These are phyloP conservation scores for Chrysomallon squamiferum DNA, from an alignment of 1,140 invertebrate genomes.

Conservation along the genomic window DNA sequence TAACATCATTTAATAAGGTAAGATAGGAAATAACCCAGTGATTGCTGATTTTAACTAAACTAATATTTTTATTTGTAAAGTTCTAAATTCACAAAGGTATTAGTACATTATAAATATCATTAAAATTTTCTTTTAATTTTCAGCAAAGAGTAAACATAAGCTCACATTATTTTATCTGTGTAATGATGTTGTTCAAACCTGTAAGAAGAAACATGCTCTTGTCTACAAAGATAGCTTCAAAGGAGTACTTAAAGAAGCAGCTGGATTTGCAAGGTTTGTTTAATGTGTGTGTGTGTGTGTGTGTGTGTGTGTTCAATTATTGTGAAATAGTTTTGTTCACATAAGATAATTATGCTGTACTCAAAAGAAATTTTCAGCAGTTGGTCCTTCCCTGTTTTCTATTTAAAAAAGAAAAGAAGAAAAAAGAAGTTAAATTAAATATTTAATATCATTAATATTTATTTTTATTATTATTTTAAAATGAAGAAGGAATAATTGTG, in stretches of 20 bases:
- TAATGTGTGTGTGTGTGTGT: background rate
- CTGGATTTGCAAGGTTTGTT: slow-evolving; percentile 81
- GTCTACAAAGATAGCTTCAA: slow-evolving; percentile 80
- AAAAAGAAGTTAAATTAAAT: no score
- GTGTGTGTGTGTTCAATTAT: background rate
- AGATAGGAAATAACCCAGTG: no score
- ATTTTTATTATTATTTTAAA: no score
- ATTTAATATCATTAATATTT: no score
- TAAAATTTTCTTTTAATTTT: slow-evolving; percentile 54
- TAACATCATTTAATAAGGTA: no score
- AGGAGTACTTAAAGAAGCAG: slow-evolving; percentile 86
- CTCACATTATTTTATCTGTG: slow-evolving; percentile 91
- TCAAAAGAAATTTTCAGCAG: no score
- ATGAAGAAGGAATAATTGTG: no score
- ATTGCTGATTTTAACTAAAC: no score
- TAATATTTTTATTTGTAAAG: no score
- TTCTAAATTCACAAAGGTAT: no score
- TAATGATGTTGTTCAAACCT: slow-evolving; percentile 96
- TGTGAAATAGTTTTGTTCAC: background rate
- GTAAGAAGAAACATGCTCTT: slow-evolving; percentile 80
- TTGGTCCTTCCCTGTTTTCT: background rate
- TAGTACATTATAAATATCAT: no score
- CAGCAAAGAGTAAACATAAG: slow-evolving; percentile 83
- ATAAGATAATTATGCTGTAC: background rate
- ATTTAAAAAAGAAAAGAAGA: no score